Evolutionary conservation across 2,888 invertebrate species (phyloP), one percentile per base, ranked within the genome.

Genomic region (Pachymerium ferrugineum): DNA sequence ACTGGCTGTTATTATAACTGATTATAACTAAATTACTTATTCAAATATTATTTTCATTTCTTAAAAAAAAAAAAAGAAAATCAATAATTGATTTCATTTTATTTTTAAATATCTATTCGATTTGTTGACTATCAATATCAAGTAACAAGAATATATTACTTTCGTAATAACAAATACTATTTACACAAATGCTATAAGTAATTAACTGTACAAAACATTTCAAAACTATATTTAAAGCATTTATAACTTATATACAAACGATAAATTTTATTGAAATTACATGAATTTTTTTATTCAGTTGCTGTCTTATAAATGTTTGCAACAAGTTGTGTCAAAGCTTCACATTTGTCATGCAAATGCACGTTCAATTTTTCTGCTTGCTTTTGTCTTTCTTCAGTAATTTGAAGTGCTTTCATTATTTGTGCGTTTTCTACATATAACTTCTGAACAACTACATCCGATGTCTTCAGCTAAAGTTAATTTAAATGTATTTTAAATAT

Each of bases 361-460:
- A 29, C 19, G 69, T 75, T 76, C 6, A 68, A 12, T 31, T 76
- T 71, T 74, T 76, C 75, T 10, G 68, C 29, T 62, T 73, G 75
- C 35, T 73, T 47, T 16, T 70, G 68, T 54, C 79, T 73, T 79
- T 87, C 85, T 79, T 88, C 86, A 31, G 87, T 81, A 74, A 85
- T 83, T 80, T 87, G 86, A 22, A 88, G 84, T 73, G 87, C 88
- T 22, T 88, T 88, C 75, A 88, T 85, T 75, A 93, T 85, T 82
- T 90, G 89, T 73, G 92, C 89, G 84, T 93, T 93, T 83, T 93
- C 93, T 72, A 92, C 87, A 83, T 90, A 93, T 76, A 94, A 85
- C 80, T 93, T 92, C 84, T 91, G 91, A 25, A 91, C 89, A 68
- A 92, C 85, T 79, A 90, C 81, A 82, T 93, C 93, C 16, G 90